Conservation (phyloP, 1,140 invertebrate genomes). For the Caenorhabditis brenneri region DNA sequence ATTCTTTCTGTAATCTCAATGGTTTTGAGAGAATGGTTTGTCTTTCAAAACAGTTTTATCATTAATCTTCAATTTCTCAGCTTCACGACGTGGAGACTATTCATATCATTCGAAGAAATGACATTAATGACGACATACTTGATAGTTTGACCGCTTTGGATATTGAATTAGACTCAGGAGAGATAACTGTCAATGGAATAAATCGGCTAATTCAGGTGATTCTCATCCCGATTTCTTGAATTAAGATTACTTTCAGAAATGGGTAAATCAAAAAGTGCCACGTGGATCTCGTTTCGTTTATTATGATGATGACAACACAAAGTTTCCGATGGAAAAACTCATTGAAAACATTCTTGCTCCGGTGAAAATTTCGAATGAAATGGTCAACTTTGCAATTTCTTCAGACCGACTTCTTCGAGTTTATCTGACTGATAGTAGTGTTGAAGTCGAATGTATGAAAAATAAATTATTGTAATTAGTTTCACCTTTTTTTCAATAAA, state of each 20-base stretch:
- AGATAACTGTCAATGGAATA: background rate
- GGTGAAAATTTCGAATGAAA: background rate
- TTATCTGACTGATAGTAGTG: background rate
- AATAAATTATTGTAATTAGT: background rate
- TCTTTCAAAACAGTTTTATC: background rate
- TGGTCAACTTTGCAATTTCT: background rate
- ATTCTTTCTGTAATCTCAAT: background rate
- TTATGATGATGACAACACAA: background rate
- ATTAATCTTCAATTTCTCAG: background rate
- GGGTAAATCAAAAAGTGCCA: background rate
- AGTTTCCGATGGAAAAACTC: too few relatives aligned
- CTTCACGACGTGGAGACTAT: background rate
- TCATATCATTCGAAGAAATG: background rate
- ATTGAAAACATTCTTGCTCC: background rate
- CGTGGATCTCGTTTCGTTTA: constrained; percentile 7
- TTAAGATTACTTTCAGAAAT: background rate
- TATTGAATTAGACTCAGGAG: background rate
- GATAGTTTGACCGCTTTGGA: background rate
- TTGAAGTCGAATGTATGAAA: background rate
- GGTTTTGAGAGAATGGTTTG: background rate
- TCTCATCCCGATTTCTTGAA: too few relatives aligned
- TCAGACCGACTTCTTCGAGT: background rate
- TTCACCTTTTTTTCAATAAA: too few relatives aligned
- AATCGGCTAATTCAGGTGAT: background rate
- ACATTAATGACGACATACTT: background rate